Base-by-base conservation (phyloP, 2,113 vertebrate genomes). In the Athene noctua region DNA sequence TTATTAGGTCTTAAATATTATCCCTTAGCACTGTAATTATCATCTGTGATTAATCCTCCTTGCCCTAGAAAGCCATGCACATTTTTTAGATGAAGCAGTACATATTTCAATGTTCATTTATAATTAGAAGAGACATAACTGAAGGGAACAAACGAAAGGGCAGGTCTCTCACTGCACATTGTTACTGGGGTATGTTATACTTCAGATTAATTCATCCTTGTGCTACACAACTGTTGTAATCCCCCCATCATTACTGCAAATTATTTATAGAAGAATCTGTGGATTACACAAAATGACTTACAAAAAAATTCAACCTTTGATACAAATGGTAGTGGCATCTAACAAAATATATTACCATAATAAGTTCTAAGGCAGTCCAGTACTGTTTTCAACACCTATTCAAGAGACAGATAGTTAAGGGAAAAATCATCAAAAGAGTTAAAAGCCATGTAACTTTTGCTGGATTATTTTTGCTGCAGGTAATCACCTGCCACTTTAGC, bases 1-100 rank as follows among this genome's bases (percentile, higher is more conserved):
- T 97, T 96, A 95, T 93, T 91, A 97, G 80, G 70, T 94, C 66
- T 96, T 92, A 96, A 94, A 82, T 77, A 90, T 71, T 93, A 97
- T 94, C 92, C 86, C 61, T 94, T 85, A 92, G 83, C 67, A 95
- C 42, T 75, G 42, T 95, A 96, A 97, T 96, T 96, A 97, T 83
- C 94, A 97, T 92, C 92, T 95, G 92, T 92, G 55, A 97, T 95
- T 94, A 95, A 96, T 93, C 83, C 85, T 85, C 80, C 55, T 86
- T 90, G 90, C 71, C 90, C 91, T 82, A 36, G 26, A 95, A 96
- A 97, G 61, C 66, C 71, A 59, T 73, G 71, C 32, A 86, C 42
- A 78, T 78, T 91, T 96, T 97, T 95, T 21, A 84, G 86, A 91
- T 52, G 72, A 59, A 90, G 87, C 16, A 65, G 65, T 74, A 90